Evolutionary conservation across 2,113 vertebrate species (phyloP).

Genomic region (Ellobius talpinus): DNA sequence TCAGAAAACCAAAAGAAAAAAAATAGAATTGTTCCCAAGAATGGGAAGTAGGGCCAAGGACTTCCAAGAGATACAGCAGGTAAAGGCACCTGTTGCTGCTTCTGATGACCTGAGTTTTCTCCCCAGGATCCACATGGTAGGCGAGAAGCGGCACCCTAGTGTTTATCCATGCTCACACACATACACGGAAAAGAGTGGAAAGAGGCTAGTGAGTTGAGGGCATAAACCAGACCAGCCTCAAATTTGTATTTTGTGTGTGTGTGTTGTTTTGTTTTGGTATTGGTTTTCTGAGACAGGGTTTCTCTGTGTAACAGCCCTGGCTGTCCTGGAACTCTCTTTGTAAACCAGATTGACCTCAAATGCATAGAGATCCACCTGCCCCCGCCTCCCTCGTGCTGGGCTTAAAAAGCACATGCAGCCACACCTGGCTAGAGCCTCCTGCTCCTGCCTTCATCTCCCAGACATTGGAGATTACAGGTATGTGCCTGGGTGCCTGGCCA

Average conservation of each 20-base stretch:
- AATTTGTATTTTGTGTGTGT: too few species aligned
- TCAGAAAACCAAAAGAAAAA: neutral
- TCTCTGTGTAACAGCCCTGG: too few species aligned
- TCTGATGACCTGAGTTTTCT: neutral
- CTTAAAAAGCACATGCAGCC: too few species aligned
- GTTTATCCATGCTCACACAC: neutral
- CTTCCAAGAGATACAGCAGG: too few species aligned
- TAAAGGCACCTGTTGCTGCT: neutral
- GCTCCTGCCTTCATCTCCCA: too few species aligned
- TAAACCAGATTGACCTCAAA: too few species aligned
- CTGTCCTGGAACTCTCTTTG: too few species aligned
- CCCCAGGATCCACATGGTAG: neutral
- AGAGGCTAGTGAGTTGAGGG: neutral
- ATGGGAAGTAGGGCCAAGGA: neutral
- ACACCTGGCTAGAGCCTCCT: neutral
- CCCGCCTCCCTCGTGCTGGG: too few species aligned
- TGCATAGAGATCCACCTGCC: too few species aligned
- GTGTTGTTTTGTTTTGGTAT: neutral
- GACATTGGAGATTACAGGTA: neutral
- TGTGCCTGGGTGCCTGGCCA: neutral
- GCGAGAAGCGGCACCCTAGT: neutral
- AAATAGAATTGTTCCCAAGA: neutral
- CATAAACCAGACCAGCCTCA: neutral
- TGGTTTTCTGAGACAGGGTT: too few species aligned
- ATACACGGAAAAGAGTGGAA: neutral